phyloP scores from a whole-genome alignment of 2,888 invertebrate species.

The Parthenolecanium corni region DNA sequence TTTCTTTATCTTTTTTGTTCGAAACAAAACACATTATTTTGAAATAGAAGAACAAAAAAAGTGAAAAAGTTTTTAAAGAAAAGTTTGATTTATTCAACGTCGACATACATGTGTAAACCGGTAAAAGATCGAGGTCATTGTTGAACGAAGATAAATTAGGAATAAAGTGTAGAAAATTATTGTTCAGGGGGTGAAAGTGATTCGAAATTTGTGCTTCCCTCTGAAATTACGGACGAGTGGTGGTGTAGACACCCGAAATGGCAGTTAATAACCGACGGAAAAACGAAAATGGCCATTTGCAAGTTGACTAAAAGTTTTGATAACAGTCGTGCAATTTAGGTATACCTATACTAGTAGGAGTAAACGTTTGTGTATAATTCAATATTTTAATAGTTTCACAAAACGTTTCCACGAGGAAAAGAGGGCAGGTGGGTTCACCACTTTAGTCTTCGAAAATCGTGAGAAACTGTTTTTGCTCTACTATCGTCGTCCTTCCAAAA shows the following conservation, averaged over 20 bases:
- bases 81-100: constrained; percentile 2
- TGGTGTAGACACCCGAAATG: not conserved
- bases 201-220: not conserved
- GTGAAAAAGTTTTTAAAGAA: not conserved
- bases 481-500: no score
- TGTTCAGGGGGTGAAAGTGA: not conserved
- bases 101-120: not conserved
- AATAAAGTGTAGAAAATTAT: constrained; percentile 14
- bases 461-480: no score
- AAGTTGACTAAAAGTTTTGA: constrained; percentile 14
- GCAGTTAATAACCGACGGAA: constrained; percentile 1
- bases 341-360: not conserved
- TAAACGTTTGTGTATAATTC: constrained; percentile 10
- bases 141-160: not conserved
- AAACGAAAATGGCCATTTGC: constrained; percentile 6
- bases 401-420: no score
- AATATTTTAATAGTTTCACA: constrained; percentile 18
- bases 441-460: no score
- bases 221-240: not conserved
- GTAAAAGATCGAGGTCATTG: constrained; percentile 11
- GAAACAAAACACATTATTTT: not conserved
- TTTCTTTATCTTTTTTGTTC: not conserved
- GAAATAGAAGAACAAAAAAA: not conserved
- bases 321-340: constrained; percentile 1
- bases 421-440: no score